phyloP scores from a whole-genome alignment of 2,113 vertebrate species.

The Tapirus terrestris region DNA sequence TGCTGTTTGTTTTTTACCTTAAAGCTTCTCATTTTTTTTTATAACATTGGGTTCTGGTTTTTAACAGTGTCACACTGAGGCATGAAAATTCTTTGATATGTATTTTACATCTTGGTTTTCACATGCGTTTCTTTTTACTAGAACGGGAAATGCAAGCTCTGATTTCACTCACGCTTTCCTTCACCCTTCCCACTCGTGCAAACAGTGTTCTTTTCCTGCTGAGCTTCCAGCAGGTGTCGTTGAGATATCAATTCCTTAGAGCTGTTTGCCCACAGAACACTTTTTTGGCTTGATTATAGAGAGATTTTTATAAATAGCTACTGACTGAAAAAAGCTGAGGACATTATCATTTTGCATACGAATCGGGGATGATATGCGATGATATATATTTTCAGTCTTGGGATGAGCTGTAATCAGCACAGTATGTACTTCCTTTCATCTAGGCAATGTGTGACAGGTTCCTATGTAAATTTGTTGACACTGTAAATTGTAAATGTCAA shows the following conservation, averaged over 20 bases:
- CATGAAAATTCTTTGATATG: accelerated
- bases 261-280: not conserved
- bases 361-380: slow-evolving; percentile 14
- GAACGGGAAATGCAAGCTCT: not conserved
- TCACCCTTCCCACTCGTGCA: accelerated
- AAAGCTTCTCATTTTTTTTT: not conserved
- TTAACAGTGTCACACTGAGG: not conserved
- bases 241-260: not conserved
- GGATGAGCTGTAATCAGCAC: slow-evolving; percentile 71
- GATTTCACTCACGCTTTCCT: not conserved
- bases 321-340: slow-evolving; percentile 51
- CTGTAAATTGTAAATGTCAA: slow-evolving; percentile 72
- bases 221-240: not conserved
- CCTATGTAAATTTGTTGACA: slow-evolving; percentile 60
- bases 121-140: not conserved
- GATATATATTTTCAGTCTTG: slow-evolving; percentile 71
- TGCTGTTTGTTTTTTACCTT: not conserved
- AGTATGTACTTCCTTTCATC: slow-evolving; percentile 72
- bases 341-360: slow-evolving; percentile 19
- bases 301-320: slow-evolving; percentile 67
- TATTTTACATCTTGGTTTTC: not conserved
- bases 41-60: not conserved
- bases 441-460: not conserved
- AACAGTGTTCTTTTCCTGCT: accelerated
- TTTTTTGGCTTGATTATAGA: slow-evolving; percentile 51